phyloP scores from a whole-genome alignment of 2,113 vertebrate species.

The Pseudonaja textilis region DNA sequence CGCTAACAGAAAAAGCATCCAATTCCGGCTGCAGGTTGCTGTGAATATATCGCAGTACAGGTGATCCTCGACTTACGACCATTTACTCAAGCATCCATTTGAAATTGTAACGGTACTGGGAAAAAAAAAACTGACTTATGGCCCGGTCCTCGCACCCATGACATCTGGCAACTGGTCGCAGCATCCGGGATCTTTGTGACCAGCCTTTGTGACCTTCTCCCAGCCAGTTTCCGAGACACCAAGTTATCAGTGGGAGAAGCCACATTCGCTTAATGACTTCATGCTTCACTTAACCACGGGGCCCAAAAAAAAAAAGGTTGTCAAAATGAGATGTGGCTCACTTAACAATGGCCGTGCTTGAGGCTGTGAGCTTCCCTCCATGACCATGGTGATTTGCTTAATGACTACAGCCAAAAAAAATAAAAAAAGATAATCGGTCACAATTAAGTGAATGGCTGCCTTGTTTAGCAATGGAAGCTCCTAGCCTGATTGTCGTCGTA shows the following conservation, averaged over 20 bases:
- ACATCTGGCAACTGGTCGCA: not conserved
- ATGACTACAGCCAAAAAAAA: too few species aligned
- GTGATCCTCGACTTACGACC: not conserved
- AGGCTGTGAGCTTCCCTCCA: not conserved
- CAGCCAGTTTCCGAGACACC: not conserved
- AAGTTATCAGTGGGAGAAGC: not conserved
- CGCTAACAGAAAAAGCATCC: not conserved
- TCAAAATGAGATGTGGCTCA: not conserved
- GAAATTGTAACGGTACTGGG: not conserved
- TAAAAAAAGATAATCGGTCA: too few species aligned
- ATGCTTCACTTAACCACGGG: not conserved
- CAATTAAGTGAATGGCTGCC: too few species aligned
- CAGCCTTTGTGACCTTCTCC: too few species aligned
- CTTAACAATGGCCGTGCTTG: not conserved
- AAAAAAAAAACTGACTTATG: not conserved
- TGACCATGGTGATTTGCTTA: too few species aligned
- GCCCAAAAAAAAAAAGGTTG: too few species aligned
- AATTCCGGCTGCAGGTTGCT: not conserved
- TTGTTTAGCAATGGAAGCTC: too few species aligned
- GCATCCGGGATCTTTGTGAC: too few species aligned
- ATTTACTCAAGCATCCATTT: not conserved
- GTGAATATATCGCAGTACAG: not conserved
- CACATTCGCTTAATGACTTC: not conserved
- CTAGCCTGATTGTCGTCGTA: too few species aligned
- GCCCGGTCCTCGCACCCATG: not conserved